Percentiles rank a stretch among this genome's conserved stretches.
Conservation (phyloP, 2,797 vertebrate species). For the Smutsia temminckii region DNA sequence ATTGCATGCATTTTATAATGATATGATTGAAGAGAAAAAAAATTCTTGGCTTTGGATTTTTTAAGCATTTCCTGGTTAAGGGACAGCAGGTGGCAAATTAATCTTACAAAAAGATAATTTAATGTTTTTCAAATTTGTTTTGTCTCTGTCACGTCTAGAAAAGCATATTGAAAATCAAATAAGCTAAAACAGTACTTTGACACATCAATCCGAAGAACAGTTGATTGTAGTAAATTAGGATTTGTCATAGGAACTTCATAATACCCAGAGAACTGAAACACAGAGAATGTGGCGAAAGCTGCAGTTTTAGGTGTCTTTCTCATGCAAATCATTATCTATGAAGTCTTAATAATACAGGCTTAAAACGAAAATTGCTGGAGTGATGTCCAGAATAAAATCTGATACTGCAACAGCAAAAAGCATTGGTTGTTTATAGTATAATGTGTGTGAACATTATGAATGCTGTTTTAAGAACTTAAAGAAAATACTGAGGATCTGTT, state of each 20-base stretch:
- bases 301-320: constrained; percentile 64
- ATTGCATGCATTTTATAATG: background rate
- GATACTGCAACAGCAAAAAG: constrained; percentile 54
- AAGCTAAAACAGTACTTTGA: constrained; percentile 62
- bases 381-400: constrained; percentile 67
- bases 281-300: constrained; percentile 58
- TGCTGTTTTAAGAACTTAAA: constrained; percentile 52
- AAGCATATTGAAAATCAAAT: constrained; percentile 58
- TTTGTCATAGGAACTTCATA: constrained; percentile 66
- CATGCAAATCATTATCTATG: constrained; percentile 72
- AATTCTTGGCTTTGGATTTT: constrained; percentile 48
- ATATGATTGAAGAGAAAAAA: constrained; percentile 42
- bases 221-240: constrained; percentile 65
- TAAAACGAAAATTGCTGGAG: constrained; percentile 65
- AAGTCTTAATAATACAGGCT: constrained; percentile 52
- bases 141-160: constrained; percentile 56
- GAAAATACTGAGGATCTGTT: constrained; percentile 44
- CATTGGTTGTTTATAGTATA: background rate
- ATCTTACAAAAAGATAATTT: constrained; percentile 60
- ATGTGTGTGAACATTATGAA: constrained; percentile 26
- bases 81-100: constrained; percentile 58
- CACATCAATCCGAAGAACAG: constrained; percentile 37
- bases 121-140: constrained; percentile 59
- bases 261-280: constrained; percentile 51
- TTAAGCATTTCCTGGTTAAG: constrained; percentile 44